phyloP scores from a whole-genome alignment of 2,113 vertebrate genomes.

The Butastur rufipennis region DNA sequence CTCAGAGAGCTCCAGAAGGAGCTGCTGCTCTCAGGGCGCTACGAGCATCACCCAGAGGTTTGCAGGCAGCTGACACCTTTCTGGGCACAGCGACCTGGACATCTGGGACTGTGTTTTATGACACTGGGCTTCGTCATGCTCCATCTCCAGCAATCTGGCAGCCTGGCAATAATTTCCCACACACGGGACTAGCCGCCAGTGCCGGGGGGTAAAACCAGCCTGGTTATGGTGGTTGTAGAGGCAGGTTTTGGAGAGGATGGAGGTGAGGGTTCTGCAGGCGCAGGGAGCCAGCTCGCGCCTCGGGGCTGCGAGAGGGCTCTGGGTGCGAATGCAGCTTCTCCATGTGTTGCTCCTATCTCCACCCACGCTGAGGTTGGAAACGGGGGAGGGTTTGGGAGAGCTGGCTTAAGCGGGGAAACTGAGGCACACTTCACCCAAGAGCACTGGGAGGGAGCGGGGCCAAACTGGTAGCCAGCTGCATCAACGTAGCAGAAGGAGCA shows the following conservation, averaged over 20 bases:
- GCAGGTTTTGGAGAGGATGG: neutral
- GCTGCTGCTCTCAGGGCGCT: neutral
- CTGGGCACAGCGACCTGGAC: neutral
- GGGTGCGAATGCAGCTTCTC: accelerated
- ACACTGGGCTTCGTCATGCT: neutral
- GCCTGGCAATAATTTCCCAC: neutral
- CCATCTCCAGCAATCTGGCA: neutral
- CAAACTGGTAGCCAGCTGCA: neutral
- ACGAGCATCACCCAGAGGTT: neutral
- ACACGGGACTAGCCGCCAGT: neutral
- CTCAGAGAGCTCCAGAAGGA: neutral
- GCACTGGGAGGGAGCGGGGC: neutral
- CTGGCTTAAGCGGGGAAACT: neutral
- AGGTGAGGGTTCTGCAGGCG: neutral
- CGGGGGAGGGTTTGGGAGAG: neutral
- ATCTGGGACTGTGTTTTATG: neutral
- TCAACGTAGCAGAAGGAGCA: neutral
- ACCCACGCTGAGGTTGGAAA: neutral
- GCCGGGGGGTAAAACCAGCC: neutral
- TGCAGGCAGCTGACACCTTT: neutral
- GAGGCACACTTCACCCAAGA: accelerated
- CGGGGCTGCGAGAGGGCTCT: neutral
- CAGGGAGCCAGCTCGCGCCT: neutral
- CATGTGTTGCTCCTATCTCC: neutral
- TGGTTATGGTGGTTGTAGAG: neutral